Evolutionary conservation across 2,888 invertebrate species (phyloP).

Genomic region (Epirrhoe tristata): DNA sequence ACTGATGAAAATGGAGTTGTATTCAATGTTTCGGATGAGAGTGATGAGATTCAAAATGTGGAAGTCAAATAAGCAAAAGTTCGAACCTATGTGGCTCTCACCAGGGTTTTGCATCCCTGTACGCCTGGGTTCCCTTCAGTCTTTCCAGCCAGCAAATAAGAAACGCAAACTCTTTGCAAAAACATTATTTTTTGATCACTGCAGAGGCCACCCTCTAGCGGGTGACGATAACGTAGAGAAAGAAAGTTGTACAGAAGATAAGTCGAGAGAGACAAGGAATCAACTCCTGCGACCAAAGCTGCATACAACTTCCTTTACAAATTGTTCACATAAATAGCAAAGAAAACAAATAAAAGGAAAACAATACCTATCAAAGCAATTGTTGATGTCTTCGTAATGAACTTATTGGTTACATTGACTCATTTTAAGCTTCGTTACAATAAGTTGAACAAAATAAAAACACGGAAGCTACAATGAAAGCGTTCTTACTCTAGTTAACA

Average conservation of each 20-base stretch:
- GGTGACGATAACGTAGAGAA: constrained; percentile 53
- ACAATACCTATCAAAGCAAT: constrained; percentile 59
- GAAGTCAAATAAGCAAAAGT: constrained; percentile 80
- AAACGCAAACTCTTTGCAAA: constrained; percentile 84
- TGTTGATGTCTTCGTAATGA: constrained; percentile 43
- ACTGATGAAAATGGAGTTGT: constrained; percentile 40
- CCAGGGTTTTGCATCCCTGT: constrained; percentile 86
- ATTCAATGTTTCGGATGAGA: constrained; percentile 51
- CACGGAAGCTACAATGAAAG: constrained; percentile 82
- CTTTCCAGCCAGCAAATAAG: constrained; percentile 85
- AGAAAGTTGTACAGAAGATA: constrained; percentile 56
- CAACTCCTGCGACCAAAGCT: constrained; percentile 17
- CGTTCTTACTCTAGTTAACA: constrained; percentile 46
- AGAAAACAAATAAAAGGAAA: constrained; percentile 46
- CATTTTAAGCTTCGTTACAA: constrained; percentile 24
- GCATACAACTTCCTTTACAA: constrained; percentile 55
- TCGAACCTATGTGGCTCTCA: constrained; percentile 85
- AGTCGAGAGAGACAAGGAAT: not conserved
- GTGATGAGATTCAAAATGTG: constrained; percentile 62
- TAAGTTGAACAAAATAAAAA: constrained; percentile 29
- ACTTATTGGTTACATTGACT: constrained; percentile 19
- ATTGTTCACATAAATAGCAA: constrained; percentile 48
- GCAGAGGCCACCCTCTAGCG: constrained; percentile 58
- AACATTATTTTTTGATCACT: constrained; percentile 75
- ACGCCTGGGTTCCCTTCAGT: constrained; percentile 84